Conservation (phyloP, 2,797 vertebrate species). For the Sciurus vulgaris region DNA sequence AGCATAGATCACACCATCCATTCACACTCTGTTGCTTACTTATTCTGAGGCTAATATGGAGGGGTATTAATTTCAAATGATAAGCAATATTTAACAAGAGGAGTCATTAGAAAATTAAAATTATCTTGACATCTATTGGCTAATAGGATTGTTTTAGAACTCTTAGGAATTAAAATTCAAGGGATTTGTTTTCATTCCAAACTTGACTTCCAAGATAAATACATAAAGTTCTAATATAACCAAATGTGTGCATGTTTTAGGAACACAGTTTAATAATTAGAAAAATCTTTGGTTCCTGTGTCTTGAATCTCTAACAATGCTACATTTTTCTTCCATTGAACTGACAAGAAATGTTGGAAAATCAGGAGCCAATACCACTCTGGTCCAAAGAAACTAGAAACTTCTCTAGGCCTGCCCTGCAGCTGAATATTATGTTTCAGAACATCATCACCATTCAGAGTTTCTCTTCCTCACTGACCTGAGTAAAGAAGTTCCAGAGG, state of each 20-base stretch:
- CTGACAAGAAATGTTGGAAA: neutral
- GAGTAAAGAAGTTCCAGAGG: neutral
- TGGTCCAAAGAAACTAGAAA: neutral
- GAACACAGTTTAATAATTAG: neutral
- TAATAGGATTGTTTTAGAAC: slow-evolving; percentile 9
- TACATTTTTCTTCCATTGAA: neutral
- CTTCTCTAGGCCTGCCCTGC: neutral
- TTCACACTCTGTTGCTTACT: neutral
- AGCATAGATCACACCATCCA: neutral
- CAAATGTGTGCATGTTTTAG: slow-evolving; percentile 41
- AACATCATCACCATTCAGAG: neutral
- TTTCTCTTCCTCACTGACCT: neutral
- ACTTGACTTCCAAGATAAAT: slow-evolving; percentile 29
- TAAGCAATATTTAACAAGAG: neutral
- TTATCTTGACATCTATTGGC: neutral
- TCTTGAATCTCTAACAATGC: neutral
- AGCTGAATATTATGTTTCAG: neutral
- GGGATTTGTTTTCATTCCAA: slow-evolving; percentile 16
- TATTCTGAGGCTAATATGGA: neutral
- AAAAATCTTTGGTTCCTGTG: neutral
- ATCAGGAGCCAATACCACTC: neutral
- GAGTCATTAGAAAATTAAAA: neutral
- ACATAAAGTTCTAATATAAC: slow-evolving; percentile 21
- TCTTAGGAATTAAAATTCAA: slow-evolving; percentile 37
- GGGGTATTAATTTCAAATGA: slow-evolving; percentile 50